Evolutionary conservation across 1,140 invertebrate genomes (phyloP), one percentile per base, ranked within the genome.

Genomic region (Cotesia glomerata): DNA sequence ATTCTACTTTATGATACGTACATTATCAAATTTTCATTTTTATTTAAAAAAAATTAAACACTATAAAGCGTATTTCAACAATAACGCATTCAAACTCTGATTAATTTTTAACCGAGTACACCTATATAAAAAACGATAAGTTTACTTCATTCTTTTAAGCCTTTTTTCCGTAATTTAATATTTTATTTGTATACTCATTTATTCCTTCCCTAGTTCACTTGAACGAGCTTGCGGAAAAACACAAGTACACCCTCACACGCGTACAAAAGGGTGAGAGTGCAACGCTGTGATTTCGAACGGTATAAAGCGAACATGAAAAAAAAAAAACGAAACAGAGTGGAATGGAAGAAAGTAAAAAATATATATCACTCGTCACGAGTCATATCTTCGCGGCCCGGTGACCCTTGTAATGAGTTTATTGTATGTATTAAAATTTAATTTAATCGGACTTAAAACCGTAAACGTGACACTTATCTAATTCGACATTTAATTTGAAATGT

Each of bases 201-300:
- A 49, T 11, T 26, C 26, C 75, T 78, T 76, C 77, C 36, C 59
- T 82, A 82, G 26, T 68, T 76, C 81, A 84, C 76, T 75, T 77
- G 76, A 81, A 72, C 75, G 74, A 64, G 76, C 75, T 74, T 16
- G 70, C 45, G 54, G 4, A 62, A 52, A 45, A 11, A 45, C 39
- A 26, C 26, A 26, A 26, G 26, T 26, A 26, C 26, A 26, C 26
- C 26, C 26, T 26, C 26, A 26, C 34, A 45, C 26, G 18, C 32
- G 56, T 39, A 18, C 61, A 32, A 34, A 35, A 63, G 14, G 13
- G n/a, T 36, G 35, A 26, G 14, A 39, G 32, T 61, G 56, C 9
- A n/a, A 18, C 1, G 58, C 39, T 45, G 39, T 45, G 26, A 61
- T 32, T 61, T 18, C 32, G 7, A 61, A 61, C 32, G 58, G 58